Conservation (phyloP, 53 echinoderm and acorn worm species). For the Pentamera pediparva region DNA sequence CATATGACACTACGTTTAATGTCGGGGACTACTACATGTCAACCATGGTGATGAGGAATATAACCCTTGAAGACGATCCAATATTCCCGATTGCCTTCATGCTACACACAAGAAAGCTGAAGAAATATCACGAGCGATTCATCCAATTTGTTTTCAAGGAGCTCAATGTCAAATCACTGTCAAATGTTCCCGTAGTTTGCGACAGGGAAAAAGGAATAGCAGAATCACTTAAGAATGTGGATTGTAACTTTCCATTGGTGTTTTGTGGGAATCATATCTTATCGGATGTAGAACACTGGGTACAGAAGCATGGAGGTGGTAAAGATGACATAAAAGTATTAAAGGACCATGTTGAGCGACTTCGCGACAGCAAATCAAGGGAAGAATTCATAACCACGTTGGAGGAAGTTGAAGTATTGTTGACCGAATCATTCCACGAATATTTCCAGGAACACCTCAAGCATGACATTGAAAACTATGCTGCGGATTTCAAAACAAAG, state of each 20-base stretch:
- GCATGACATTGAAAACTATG: not conserved
- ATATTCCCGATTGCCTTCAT: not conserved
- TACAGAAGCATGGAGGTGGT: not conserved
- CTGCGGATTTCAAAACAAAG: not conserved
- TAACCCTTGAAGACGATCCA: not conserved
- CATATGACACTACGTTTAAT: slow-evolving; percentile 11
- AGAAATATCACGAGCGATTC: not conserved
- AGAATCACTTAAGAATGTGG: not conserved
- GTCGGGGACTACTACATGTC: not conserved
- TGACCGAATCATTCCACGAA: not conserved
- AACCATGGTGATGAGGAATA: not conserved
- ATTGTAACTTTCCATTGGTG: not conserved
- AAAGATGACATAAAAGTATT: not conserved
- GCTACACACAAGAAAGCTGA: not conserved
- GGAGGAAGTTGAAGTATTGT: not conserved
- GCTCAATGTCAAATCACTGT: not conserved
- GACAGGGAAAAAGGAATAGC: not conserved
- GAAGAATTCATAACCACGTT: not conserved
- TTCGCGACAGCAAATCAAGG: not conserved
- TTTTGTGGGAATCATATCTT: not conserved
- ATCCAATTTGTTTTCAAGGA: not conserved
- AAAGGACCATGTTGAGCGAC: not conserved
- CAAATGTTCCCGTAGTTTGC: not conserved
- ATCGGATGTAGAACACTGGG: not conserved
- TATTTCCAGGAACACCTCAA: not conserved